Percentiles rank a stretch among this genome's conserved stretches.
phyloP scores from a whole-genome alignment of 1,140 invertebrate species.

The Sarcophaga bullata region DNA sequence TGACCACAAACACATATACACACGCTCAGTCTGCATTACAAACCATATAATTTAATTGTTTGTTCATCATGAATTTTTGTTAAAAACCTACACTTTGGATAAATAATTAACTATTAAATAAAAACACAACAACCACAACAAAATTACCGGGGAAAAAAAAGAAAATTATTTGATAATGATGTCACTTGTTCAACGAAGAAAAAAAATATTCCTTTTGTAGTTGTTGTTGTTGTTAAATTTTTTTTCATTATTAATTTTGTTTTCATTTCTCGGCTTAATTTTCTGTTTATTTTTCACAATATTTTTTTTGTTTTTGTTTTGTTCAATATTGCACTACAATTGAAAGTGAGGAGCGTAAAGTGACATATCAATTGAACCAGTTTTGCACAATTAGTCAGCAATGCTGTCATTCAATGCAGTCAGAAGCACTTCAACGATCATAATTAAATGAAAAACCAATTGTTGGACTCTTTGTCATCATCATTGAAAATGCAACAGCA shows the following conservation, averaged over 20 bases:
- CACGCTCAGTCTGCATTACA: background rate
- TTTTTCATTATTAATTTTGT: background rate
- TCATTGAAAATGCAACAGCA: background rate
- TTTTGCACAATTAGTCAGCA: slow-evolving; percentile 34
- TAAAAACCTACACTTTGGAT: background rate
- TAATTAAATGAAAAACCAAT: slow-evolving; percentile 41
- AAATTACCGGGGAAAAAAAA: too few species aligned
- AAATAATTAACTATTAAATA: slow-evolving; percentile 25
- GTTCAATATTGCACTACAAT: background rate
- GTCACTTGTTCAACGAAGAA: slow-evolving; percentile 8
- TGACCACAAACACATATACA: background rate
- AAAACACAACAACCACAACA: background rate
- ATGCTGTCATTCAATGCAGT: slow-evolving; percentile 17
- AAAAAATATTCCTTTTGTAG: too few species aligned
- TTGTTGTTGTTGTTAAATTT: background rate
- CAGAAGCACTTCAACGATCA: slow-evolving; percentile 35
- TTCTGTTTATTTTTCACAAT: slow-evolving; percentile 12
- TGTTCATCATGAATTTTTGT: background rate
- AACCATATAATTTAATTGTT: background rate
- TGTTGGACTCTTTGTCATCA: background rate
- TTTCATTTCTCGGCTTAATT: background rate
- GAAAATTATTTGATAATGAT: slow-evolving; percentile 8
- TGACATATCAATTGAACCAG: slow-evolving; percentile 39
- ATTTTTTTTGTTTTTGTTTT: background rate
- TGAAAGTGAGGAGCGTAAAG: slow-evolving; percentile 9